Evolutionary conservation across 1,140 invertebrate genomes (phyloP), one percentile per base, ranked within the genome.

Genomic region (Bombus turneri): DNA sequence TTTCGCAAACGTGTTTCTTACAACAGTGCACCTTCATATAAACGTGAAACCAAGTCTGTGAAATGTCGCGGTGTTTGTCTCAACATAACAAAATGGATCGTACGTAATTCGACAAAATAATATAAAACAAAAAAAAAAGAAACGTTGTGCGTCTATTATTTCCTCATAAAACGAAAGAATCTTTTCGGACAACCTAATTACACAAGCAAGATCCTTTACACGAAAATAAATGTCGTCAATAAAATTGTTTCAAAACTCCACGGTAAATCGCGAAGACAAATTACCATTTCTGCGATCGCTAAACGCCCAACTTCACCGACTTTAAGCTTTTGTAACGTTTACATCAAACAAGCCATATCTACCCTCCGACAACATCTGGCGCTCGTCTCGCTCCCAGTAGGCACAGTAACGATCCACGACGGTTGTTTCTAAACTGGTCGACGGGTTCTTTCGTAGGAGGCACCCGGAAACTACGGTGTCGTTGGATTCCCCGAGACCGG

Each of bases 361-460:
- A 41, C 31, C 22, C 22, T 69, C 39, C 39, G 57, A 34, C 57
- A 77, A 59, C 53, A 59, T 39, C 34, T 76, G 75, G 62, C 77
- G 34, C 77, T 68, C 18, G 68, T n/a, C 37, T 41, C 43, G n/a
- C 47, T 53, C 47, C 1, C 47, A 53, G 47, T 18, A 53, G 47
- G 47, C 47, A 53, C 47, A 53, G 47, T 53, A 53, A 53, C 47
- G 47, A 53, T 43, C 15, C 72, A 47, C 43, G 72, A 47, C 73
- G 53, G 43, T 85, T 64, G 57, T 64, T 81, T 85, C 78, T 85
- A 81, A 85, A 81, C 57, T 81, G 77, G 83, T 81, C 77, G 68
- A 15, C 77, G 39, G 41, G 28, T 85, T 85, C 77, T 81, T 85
- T 85, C 83, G 83, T 74, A 85, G 83, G 78, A 73, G 57, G 69